Evolutionary conservation across 35 echinoderm and acorn worm genomes (phyloP).

Genomic region (Amphiura filiformis): DNA sequence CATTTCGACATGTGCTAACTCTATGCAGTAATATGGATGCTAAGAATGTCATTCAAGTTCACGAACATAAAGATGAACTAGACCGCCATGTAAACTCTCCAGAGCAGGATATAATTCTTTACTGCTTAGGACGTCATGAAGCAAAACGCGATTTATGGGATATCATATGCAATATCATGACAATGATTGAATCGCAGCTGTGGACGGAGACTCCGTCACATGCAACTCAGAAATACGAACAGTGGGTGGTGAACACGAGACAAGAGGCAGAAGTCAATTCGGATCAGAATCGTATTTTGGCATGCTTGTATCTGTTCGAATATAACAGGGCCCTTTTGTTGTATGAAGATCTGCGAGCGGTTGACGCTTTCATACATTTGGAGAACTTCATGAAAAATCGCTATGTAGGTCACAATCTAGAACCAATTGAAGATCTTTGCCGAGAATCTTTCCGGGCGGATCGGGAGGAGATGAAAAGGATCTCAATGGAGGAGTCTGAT

Average conservation of each 20-base stretch:
- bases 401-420: neutral
- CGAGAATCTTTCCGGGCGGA: neutral
- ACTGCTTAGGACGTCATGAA: neutral
- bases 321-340: constrained; percentile 45
- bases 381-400: constrained; percentile 21
- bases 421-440: constrained; percentile 1
- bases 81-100: constrained; percentile 27
- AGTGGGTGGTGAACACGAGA: constrained; percentile 26
- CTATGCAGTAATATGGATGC: constrained; percentile 65
- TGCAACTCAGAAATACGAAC: constrained; percentile 50
- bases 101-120: neutral
- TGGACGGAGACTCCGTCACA: neutral
- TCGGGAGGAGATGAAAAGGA: constrained; percentile 9
- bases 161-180: constrained; percentile 26
- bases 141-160: neutral
- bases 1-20: constrained; percentile 35
- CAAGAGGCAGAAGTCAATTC: constrained; percentile 26
- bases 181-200: neutral
- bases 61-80: constrained; percentile 6
- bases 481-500: constrained; percentile 10
- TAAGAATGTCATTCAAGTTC: constrained; percentile 15
- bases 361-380: constrained; percentile 33
- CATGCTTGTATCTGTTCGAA: constrained; percentile 26
- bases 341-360: constrained; percentile 57
- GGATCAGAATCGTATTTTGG: neutral